Conservation (phyloP, 1,140 invertebrate species). For the Lycorma delicatula region DNA sequence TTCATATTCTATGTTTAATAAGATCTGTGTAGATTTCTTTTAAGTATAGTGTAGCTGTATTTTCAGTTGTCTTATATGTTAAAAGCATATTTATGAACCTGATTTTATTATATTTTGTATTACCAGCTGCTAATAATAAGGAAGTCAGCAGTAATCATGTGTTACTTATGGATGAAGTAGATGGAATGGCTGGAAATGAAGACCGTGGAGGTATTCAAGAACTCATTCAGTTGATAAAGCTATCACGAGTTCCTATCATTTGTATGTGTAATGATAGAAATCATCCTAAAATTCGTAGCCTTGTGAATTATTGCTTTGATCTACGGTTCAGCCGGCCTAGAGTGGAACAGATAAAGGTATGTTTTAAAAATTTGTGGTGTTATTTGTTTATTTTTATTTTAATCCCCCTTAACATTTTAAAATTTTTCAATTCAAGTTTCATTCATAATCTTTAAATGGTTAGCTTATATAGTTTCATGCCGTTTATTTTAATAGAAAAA, state of each 20-base stretch:
- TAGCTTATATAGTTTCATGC: too few relatives aligned
- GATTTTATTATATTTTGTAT: too few relatives aligned
- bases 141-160: conserved; percentile 60
- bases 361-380: neutral
- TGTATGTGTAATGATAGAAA: conserved; percentile 98
- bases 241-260: conserved; percentile 83
- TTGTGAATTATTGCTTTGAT: conserved; percentile 94
- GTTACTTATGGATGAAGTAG: conserved; percentile 98
- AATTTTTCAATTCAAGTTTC: neutral
- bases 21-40: too few relatives aligned
- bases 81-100: too few relatives aligned
- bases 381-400: conserved; percentile 3
- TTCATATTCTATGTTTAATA: too few relatives aligned
- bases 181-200: conserved; percentile 99
- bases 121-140: too few relatives aligned
- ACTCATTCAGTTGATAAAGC: conserved; percentile 87
- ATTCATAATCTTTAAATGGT: conserved; percentile 9
- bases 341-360: conserved; percentile 83
- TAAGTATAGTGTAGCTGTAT: too few relatives aligned
- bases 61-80: too few relatives aligned
- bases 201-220: conserved; percentile 95
- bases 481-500: too few relatives aligned
- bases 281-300: conserved; percentile 86
- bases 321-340: conserved; percentile 73
- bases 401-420: neutral